Base-by-base conservation (phyloP, 2,888 invertebrate genomes). In the Rhamphomyia laevipes region DNA sequence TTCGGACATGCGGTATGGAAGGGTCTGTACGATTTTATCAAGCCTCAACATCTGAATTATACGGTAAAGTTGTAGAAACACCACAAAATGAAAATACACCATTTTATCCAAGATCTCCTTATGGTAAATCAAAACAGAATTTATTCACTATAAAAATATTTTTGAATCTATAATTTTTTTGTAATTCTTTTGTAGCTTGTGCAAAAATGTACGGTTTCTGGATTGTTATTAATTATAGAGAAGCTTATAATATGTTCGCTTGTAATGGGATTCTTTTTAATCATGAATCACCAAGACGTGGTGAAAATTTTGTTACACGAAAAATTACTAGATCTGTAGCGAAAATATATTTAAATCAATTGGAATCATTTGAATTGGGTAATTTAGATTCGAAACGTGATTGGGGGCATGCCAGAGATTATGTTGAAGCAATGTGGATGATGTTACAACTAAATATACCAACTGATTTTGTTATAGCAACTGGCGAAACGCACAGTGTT, bases 351-450 rank as follows among this genome's bases (percentile, higher is more conserved):
- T 76, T 95, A 10, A 92, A 93, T 0, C 81, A 91, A 52, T 80
- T 92, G 67, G 84, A 91, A 52, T 77, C 73, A 53, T 71, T 97
- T 47, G 93, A 95, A 66, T 74, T 99, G 51, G 99, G 99, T 16
- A 95, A 94, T 68, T 73, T 99, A 61, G 94, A 96, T 68, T 87
- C 97, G 15, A 85, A 87, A 66, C 77, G 99, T 61, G 99, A 99
- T 71, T 99, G 99, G 99, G 99, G 99, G 7, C 93, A 93, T 70
- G 93, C 93, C 2, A 87, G 82, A 70, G 96, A 96, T 72, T 96
- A 94, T 68, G 89, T 96, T 9, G 89, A 94, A 86, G 99, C 96
- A 1, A 99, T 99, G 99, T 99, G 97, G 96, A 73, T 94, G 67
- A 99, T 99, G 92, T 76, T 99, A 15, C 99, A 99, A 67, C 86